Evolutionary conservation across 2,797 vertebrate genomes (phyloP), one percentile per base, ranked within the genome.

Genomic region (Amblyopsis hoosieri): DNA sequence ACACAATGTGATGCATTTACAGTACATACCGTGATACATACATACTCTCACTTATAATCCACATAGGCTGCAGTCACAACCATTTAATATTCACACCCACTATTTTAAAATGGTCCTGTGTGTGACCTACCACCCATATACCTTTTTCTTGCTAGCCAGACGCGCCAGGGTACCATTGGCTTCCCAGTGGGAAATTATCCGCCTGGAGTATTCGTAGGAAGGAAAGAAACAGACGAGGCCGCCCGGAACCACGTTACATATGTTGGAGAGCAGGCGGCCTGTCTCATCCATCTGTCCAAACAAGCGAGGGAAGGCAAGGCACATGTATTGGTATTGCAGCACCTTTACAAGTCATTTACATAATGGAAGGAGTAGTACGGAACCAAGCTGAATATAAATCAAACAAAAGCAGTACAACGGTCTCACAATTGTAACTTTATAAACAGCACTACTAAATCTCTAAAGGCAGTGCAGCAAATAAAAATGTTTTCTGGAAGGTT

Each of bases 191-290:
- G 81, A 71, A 0, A 94, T 75, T 29, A 97, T 92, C 67, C 90
- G 92, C 65, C 88, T 93, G 8, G 94, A 93, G 13, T 99, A 98
- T 0, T 99, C 96, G 0, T 99, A 98, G 14, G 97, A 99, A 4
- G 97, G 94, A 67, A 99, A 97, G 85, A 99, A 99, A 75, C 97
- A 99, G 63, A 99, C 96, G 7, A 99, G 80, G 0, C 97, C 98
- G 0, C 96, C 96, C 0, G 95, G 95, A 17, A 99, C 92, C 74
- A 99, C 90, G 0, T 93, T 97, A 80, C 96, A 98, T 64, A 98
- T 85, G 87, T 97, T 98, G 60, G 89, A 94, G 45, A 99, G 94
- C 55, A 96, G 92, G 9, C 95, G 94, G 0, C 97, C 97, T 0
- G 81, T 94, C 87, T 99, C 97, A 0, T 97, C 95, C 94, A 99